Percentiles rank a stretch among this genome's conserved stretches.
phyloP scores from a whole-genome alignment of 2,888 invertebrate species.

The Tipula vernalis region DNA sequence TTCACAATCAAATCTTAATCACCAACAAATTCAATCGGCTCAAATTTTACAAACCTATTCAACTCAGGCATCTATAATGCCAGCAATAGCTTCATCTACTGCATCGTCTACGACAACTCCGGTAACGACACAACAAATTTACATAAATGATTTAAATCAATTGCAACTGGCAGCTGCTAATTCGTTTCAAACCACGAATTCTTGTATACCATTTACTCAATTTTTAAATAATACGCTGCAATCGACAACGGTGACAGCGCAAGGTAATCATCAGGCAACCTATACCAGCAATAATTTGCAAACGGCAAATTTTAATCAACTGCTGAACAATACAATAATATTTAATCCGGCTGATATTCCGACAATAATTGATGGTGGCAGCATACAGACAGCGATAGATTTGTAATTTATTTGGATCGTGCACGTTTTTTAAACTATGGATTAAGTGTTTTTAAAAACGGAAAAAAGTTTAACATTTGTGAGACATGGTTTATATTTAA shows the following conservation, averaged over 20 bases:
- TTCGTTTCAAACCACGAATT: background rate
- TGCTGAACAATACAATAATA: background rate
- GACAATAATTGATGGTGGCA: background rate
- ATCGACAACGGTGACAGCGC: background rate
- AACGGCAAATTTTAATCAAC: background rate
- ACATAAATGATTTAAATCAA: background rate
- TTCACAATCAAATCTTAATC: background rate
- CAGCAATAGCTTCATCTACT: constrained; percentile 18
- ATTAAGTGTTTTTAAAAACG: background rate
- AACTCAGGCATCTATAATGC: constrained; percentile 7
- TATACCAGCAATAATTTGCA: background rate
- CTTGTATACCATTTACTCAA: background rate
- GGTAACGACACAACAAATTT: background rate
- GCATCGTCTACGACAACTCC: constrained; percentile 21
- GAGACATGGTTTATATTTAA: background rate
- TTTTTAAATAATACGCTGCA: background rate
- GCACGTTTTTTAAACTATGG: background rate
- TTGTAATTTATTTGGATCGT: background rate
- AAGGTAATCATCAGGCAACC: background rate
- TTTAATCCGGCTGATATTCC: constrained; percentile 7
- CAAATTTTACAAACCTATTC: constrained; percentile 6
- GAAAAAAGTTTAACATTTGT: background rate
- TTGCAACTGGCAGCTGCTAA: background rate
- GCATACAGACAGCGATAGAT: background rate
- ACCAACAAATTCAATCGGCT: background rate